phyloP scores from a whole-genome alignment of 2,113 vertebrate genomes.

The Chelonoidis abingdonii region DNA sequence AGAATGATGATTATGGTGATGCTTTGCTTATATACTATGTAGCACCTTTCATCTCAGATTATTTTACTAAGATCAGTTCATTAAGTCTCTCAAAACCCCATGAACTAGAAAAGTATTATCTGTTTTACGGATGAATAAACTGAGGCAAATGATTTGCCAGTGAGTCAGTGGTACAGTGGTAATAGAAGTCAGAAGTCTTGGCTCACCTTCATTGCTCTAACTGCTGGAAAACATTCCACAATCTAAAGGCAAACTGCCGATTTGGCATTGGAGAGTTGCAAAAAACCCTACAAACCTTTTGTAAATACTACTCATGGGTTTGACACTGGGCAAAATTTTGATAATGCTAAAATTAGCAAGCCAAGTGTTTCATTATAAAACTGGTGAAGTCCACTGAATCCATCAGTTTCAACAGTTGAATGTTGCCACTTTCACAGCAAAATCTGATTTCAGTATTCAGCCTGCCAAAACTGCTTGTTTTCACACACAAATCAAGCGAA shows the following conservation, averaged over 20 bases:
- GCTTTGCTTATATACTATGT: rapidly evolving
- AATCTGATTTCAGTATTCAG: not conserved
- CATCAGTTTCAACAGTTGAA: conserved; percentile 17
- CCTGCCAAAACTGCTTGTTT: conserved; percentile 5
- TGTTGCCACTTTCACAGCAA: conserved; percentile 6
- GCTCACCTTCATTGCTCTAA: not conserved
- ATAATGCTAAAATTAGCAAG: not conserved
- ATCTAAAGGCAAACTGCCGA: not conserved
- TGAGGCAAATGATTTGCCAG: not conserved
- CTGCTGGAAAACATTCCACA: not conserved
- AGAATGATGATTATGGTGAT: not conserved
- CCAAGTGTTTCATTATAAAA: not conserved
- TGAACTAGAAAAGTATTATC: not conserved
- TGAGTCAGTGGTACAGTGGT: not conserved
- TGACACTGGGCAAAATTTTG: not conserved
- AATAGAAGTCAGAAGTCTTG: not conserved
- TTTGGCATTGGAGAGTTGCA: not conserved
- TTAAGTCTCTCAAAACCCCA: not conserved
- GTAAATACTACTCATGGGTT: not conserved
- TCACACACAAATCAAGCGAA: not conserved
- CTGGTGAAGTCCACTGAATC: conserved; percentile 10
- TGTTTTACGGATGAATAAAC: not conserved
- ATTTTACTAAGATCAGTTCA: not conserved
- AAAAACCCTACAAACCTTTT: not conserved
- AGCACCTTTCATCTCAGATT: not conserved